Evolutionary conservation across 2,113 vertebrate genomes (phyloP).

Genomic region (Eudyptes chrysolophus): DNA sequence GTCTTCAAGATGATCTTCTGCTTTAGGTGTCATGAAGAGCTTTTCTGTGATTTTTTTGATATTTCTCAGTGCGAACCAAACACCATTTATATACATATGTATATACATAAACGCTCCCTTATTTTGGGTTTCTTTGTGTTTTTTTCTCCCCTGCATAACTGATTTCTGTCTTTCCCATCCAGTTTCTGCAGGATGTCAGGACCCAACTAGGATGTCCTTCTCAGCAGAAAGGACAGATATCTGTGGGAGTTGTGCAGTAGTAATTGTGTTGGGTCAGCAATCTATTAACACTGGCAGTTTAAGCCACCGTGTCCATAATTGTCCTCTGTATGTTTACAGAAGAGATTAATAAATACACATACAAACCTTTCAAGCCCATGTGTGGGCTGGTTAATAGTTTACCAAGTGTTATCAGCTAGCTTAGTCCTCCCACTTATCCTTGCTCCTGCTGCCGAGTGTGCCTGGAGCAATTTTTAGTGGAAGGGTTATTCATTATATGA

Average conservation of each 20-base stretch:
- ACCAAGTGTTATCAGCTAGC: conserved; percentile 19
- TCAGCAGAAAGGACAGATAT: background rate
- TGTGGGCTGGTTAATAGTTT: conserved; percentile 60
- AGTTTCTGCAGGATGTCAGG: background rate
- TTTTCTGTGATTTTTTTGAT: background rate
- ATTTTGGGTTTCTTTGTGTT: background rate
- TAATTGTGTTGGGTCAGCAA: conserved; percentile 5
- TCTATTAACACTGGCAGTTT: conserved; percentile 5
- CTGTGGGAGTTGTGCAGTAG: conserved; percentile 6
- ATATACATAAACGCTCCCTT: background rate
- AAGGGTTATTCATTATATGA: conserved; percentile 3
- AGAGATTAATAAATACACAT: background rate
- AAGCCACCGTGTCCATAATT: background rate
- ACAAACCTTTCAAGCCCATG: conserved; percentile 9
- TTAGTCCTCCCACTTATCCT: conserved; percentile 31
- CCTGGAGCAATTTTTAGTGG: conserved; percentile 6
- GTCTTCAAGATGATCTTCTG: background rate
- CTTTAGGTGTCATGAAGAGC: background rate
- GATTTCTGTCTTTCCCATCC: background rate
- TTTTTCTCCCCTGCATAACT: background rate
- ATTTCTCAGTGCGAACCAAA: background rate
- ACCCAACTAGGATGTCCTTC: background rate
- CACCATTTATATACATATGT: background rate
- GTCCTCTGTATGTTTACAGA: conserved; percentile 18
- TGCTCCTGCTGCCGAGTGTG: background rate